A percentile compares a stretch with the other conserved stretches of the same genome.
These are phyloP conservation scores for Pteropus alecto DNA, from an alignment of 2,113 vertebrate species.

Conservation along the genomic window DNA sequence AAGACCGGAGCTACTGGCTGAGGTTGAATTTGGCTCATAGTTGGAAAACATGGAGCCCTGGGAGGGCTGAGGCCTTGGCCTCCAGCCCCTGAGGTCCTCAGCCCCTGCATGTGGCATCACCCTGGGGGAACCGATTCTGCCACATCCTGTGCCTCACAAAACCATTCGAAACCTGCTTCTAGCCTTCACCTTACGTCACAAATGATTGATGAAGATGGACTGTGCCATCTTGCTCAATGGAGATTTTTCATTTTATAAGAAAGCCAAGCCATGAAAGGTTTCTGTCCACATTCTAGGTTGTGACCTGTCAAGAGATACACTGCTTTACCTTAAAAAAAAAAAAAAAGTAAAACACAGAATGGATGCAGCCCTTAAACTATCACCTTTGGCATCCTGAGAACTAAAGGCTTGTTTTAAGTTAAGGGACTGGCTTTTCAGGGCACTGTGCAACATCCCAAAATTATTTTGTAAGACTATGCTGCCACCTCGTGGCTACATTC, in stretches of 20 bases:
- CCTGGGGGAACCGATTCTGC: background rate
- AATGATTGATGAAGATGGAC: background rate
- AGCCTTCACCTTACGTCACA: background rate
- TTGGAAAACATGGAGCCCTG: background rate
- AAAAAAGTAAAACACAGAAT: background rate
- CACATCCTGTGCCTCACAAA: background rate
- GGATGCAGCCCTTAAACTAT: background rate
- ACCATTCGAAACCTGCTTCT: background rate
- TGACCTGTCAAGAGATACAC: background rate
- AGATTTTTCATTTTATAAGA: background rate
- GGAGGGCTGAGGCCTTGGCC: too few species aligned
- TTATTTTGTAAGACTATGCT: background rate
- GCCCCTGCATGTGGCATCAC: rapidly evolving
- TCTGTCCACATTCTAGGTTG: background rate
- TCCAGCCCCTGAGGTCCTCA: background rate
- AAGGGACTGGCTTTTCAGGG: background rate
- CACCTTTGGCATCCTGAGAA: background rate
- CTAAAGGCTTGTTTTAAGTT: background rate
- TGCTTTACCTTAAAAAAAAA: background rate
- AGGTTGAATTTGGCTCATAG: background rate
- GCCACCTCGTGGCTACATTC: background rate
- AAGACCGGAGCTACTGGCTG: background rate
- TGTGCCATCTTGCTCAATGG: background rate
- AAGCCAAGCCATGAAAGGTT: background rate
- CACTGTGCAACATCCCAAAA: too few species aligned